Percentiles rank a stretch among this genome's conserved stretches.
Evolutionary conservation across 2,888 invertebrate genomes (phyloP).

Genomic region (Eilema griseolum): DNA sequence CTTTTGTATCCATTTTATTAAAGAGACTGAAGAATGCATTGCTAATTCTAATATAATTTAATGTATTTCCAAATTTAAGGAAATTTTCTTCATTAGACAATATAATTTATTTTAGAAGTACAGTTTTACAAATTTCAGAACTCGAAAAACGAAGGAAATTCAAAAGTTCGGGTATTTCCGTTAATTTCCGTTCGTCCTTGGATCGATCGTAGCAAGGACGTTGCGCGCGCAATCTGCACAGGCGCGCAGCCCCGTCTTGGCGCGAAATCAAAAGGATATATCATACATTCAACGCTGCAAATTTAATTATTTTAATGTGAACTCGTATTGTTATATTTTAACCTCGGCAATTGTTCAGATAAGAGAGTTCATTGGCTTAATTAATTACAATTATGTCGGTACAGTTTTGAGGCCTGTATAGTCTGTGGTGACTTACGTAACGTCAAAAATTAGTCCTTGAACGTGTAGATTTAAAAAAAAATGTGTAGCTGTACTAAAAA

Average conservation of each 20-base stretch:
- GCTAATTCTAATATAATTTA: too few relatives aligned
- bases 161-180: conserved; percentile 50
- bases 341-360: conserved; percentile 14
- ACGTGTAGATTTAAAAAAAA: not conserved
- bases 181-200: conserved; percentile 68
- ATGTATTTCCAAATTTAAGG: not conserved
- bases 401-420: not conserved
- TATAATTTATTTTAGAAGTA: not conserved
- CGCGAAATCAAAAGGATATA: conserved; percentile 45
- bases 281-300: conserved; percentile 22
- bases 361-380: conserved; percentile 12
- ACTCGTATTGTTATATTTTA: conserved; percentile 2
- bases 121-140: conserved; percentile 14
- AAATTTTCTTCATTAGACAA: not conserved
- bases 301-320: not conserved
- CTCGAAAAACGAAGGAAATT: conserved; percentile 8
- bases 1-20: too few relatives aligned
- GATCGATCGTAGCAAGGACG: conserved; percentile 81
- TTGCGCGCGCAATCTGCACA: conserved; percentile 70
- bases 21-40: too few relatives aligned
- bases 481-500: not conserved
- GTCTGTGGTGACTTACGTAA: conserved; percentile 11
- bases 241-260: conserved; percentile 47
- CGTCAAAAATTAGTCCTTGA: conserved; percentile 5
- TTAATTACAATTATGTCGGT: not conserved